Base-by-base conservation (phyloP, 2,888 invertebrate genomes). In the Abscondita cerata region DNA sequence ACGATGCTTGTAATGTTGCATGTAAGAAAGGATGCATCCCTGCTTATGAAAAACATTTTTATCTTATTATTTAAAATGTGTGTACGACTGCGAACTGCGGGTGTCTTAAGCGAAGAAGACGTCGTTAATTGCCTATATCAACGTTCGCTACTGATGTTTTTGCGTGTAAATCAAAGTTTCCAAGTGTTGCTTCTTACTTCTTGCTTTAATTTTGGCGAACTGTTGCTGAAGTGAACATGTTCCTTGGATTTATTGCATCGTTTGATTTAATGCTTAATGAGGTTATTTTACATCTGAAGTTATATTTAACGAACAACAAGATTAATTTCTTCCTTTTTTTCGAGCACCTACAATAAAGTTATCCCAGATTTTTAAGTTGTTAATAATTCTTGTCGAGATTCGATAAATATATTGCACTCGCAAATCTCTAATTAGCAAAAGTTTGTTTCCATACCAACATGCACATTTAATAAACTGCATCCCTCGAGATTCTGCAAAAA, bases 181-280 rank as follows among this genome's bases (percentile, higher is more conserved):
- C 68, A 64, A 70, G 68, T 69, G 70, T 69, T 69, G 66, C 68
- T 72, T 73, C 71, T 69, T 69, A 65, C 66, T 72, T 73, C 71
- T 71, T 71, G 71, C 69, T 68, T 72, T 71, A 70, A 72, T 71
- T 72, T 70, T 63, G 61, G 68, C 68, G 73, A 74, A 73, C 74
- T 74, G 73, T 73, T 74, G 72, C 72, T 75, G 74, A 75, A 74
- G 74, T 73, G 72, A 72, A 73, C 72, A 72, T 67, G 72, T 67
- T 65, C 65, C 65, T 52, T 48, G 55, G 65, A 73, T 73, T 73
- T 73, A 73, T 72, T 62, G 68, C 70, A 65, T 53, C 58, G 54
- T 68, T 73, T 72, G 72, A 71, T 74, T 74, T 73, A 73, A 71
- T 66, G 71, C 69, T 66, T 70, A 71, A 72, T 71, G 71, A 71